Evolutionary conservation across 2,888 invertebrate genomes (phyloP), one percentile per base, ranked within the genome.

Genomic region (Oligia latruncula): DNA sequence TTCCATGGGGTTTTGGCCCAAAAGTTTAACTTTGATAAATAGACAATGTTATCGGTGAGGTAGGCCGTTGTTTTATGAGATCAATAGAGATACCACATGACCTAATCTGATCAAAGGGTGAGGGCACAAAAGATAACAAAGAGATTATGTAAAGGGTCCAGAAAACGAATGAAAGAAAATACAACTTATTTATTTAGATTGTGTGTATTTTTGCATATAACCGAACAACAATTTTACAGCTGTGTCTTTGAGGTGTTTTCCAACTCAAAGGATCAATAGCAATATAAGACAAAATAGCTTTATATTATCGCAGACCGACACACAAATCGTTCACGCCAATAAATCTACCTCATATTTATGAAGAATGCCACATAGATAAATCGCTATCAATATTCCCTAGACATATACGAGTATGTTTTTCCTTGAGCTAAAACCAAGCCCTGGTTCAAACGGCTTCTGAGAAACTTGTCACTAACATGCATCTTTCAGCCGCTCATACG

Each of bases 21-120:
- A 75, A 60, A 65, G 20, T 73, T 78, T 52, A 55, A 60, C 52
- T 64, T 65, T 55, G 52, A 74, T 60, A 77, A 55, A 64, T 77
- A 83, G 11, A 76, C 13, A 82, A 74, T 66, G n/a, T 3, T 43
- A 23, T 82, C 29, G 13, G 23, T 15, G 3, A 58, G 23, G 2
- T 11, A 8, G 11, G 35, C 6, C 17, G n/a, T n/a, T 81, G 15
- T 66, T 81, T 2, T 67, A n/a, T 9, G 2, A 52, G 6, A 40
- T 43, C 5, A 67, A 52, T 52, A 66, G 4, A 43, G 46, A 66
- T n/a, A 17, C 35, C 35, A 23, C 17, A 46, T 23, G 4, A 52
- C 8, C 0, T 40, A 60, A 52, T 55, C 40, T 43, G 17, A 2
- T 74, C 15, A 52, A 15, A 52, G 5, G 8, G 9, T 0, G n/a